Evolutionary conservation across 2,797 vertebrate genomes (phyloP), one percentile per base, ranked within the genome.

Genomic region (Oreortyx pictus): DNA sequence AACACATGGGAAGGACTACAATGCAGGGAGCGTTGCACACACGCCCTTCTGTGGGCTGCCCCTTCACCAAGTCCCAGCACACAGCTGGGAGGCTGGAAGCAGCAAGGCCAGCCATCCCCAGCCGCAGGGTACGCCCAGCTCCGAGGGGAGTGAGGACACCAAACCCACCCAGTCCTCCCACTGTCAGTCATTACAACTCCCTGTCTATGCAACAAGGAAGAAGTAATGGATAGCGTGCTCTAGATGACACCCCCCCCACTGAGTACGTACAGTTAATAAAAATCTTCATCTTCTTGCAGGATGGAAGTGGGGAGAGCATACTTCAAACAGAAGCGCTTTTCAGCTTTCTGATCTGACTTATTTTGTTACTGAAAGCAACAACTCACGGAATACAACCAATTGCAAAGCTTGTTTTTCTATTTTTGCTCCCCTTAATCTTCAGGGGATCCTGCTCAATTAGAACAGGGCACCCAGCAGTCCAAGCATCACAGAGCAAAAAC

Each of bases 11-110:
- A 85, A 79, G 82, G 86, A 31, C 81, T 86, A 90, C 87, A 91
- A 90, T 88, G 52, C 49, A 90, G 95, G 87, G 86, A 87, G 86
- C 59, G 82, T 33, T 86, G 72, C 54, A 2, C 90, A 75, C 87
- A 90, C 93, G 46, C 93, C 93, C 92, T 72, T 31, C 15, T 76
- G 64, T 64, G 87, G 88, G 84, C 73, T 79, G 85, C 65, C 92
- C 84, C 33, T 47, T 43, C 66, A 50, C 57, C 83, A 3, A 52
- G 50, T 31, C 71, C 61, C n/a, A 35, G 31, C 5, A 59, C 13
- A 25, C 65, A 49, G 66, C 9, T 4, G 8, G 17, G 64, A 86
- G 60, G 46, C 71, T 60, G 60, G 54, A 24, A 41, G 84, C 46
- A 83, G 88, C 88, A 82, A 65, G 77, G 25, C 35, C 13, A 83